Evolutionary conservation across 1,140 invertebrate genomes (phyloP), one percentile per base, ranked within the genome.

Genomic region (Gonatopus flavifemur): DNA sequence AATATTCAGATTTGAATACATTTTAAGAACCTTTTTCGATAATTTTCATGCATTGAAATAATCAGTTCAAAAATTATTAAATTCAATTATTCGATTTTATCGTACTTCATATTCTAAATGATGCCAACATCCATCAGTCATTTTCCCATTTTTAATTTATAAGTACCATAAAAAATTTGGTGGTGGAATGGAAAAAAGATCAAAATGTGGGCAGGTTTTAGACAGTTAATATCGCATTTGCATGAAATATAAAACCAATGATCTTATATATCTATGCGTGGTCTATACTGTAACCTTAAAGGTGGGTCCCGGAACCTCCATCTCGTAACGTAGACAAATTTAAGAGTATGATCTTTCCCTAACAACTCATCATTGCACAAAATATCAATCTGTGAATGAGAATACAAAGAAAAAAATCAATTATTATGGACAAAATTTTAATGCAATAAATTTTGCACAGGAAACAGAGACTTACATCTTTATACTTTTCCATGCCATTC

Each of bases 311-410:
- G 87, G 80, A 95, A 94, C 79, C 96, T 86, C 95, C 96, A 98
- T 64, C 95, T 83, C 28, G 97, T 99, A 12, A 98, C 92, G 69
- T 92, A 94, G 24, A 99, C 96, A 81, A 99, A 99, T 79, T 98
- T 98, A 43, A 99, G 81, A 25, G 96, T 98, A 74, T 98, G 97
- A 77, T 99, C 96, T 78, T 98, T 98, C 31, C 96, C 97, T 71
- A 99, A 78, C 52, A 98, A 81, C 83, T 99, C 96, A 73, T 98
- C 91, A 82, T 98, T 98, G 80, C 96, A 99, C 69, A 98, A 82
- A 69, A 99, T 96, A 80, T 99, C 97, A 77, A 98, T 92, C 90
- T 94, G 78, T 40, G 80, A 80, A 67, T n/a, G n/a, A 70, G 56
- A 64, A 54, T 45, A 24, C 0, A 47, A n/a, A 22, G 7, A 6